A percentile compares a stretch with the other conserved stretches of the same genome.
Evolutionary conservation across 2,113 vertebrate species (phyloP).

Genomic region (Accipiter cooperii): DNA sequence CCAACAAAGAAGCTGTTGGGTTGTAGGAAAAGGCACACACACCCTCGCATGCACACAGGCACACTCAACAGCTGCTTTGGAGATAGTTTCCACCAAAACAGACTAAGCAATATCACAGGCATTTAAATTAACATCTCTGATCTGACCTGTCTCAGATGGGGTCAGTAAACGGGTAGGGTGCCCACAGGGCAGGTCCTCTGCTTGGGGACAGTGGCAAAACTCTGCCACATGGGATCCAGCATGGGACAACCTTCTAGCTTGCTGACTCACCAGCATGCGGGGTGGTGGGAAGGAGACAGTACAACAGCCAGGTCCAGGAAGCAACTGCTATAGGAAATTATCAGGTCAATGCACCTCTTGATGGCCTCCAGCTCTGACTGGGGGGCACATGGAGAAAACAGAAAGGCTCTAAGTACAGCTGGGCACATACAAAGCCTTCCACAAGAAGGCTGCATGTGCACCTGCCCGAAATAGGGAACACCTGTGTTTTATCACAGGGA

Average conservation of each 20-base stretch:
- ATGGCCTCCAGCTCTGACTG: background rate
- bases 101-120: background rate
- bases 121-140: background rate
- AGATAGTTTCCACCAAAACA: background rate
- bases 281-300: background rate
- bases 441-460: background rate
- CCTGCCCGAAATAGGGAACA: background rate
- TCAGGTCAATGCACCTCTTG: background rate
- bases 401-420: background rate
- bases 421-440: background rate
- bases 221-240: background rate
- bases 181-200: no score
- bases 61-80: background rate
- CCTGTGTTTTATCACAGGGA: background rate
- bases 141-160: background rate
- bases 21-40: background rate
- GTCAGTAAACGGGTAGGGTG: background rate
- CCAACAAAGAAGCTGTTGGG: background rate
- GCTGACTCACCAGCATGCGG: no score
- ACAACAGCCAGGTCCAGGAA: background rate
- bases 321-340: background rate
- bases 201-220: background rate
- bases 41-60: rapidly evolving
- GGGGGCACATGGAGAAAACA: background rate
- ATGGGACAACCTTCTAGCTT: background rate